These are phyloP conservation scores for Tetramorium bicarinatum DNA, from an alignment of 2,888 invertebrate genomes.

Conservation along the genomic window DNA sequence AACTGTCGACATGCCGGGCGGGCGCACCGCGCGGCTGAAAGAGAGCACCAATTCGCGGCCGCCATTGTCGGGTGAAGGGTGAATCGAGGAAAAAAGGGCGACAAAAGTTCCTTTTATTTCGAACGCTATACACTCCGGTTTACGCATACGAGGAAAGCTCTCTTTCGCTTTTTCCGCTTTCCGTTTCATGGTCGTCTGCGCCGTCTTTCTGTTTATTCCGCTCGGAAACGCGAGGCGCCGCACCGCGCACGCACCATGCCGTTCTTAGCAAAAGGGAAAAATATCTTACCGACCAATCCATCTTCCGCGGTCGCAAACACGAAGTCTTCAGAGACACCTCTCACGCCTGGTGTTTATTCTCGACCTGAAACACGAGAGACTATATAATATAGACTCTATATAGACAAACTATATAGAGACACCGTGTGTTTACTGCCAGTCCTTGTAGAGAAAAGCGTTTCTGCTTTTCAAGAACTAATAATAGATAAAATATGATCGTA, in stretches of 20 bases:
- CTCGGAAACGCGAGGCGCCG: conserved; percentile 35
- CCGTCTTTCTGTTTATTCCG: conserved; percentile 48
- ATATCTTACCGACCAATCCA: conserved; percentile 39
- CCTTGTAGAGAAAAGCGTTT: conserved; percentile 12
- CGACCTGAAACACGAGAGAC: conserved; percentile 31
- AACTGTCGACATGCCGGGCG: conserved; percentile 10
- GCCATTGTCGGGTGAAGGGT: conserved; percentile 53
- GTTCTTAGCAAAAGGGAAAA: conserved; percentile 39
- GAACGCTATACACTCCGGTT: conserved; percentile 6
- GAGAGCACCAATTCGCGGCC: conserved; percentile 42
- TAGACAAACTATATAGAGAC: conserved; percentile 20
- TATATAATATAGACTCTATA: no score
- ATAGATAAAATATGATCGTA: conserved; percentile 20
- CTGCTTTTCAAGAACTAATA: conserved; percentile 30
- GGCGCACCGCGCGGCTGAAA: conserved; percentile 31
- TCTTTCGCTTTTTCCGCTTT: conserved; percentile 37
- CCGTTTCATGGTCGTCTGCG: conserved; percentile 46
- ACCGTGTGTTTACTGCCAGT: conserved; percentile 20
- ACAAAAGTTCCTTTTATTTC: conserved; percentile 54
- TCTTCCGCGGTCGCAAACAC: conserved; percentile 27
- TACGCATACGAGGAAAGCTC: conserved; percentile 27
- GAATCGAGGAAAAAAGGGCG: conserved; percentile 49
- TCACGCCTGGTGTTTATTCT: conserved; percentile 29
- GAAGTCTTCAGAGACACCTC: conserved; percentile 7
- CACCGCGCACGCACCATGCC: neutral